Evolutionary conservation across 64 coral and sea anemone species (phyloP), one percentile per base, ranked within the genome.

Genomic region (Montipora cactus): DNA sequence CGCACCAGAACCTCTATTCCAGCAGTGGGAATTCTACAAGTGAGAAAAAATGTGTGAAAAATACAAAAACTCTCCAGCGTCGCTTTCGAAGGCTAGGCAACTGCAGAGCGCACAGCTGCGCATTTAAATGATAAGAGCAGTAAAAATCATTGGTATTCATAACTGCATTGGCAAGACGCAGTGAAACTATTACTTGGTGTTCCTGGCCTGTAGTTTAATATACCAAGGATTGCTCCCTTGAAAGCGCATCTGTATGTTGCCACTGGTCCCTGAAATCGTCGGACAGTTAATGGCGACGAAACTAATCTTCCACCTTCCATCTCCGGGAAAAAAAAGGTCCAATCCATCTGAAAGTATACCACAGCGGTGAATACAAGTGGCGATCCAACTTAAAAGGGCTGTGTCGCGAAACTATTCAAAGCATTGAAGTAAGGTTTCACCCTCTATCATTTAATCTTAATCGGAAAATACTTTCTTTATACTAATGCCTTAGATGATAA

Each of bases 211-310:
- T 70, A 96, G 48, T 49, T 96, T 96, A 49, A 93, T 96, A 62
- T 90, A 96, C 58, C 79, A 96, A 44, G 87, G 49, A 7, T 89
- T 87, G 71, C 95, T 96, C 48, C 95, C 91, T 14, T 92, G 89
- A 59, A 96, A 93, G 48, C 87, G 83, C 57, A 96, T 53, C 74
- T 88, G 80, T 4, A 96, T 84, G 15, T 96, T 96, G 4, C 91
- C 91, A 74, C 77, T 50, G 12, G 7, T 87, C 19, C 95, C 95
- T 59, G 70, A 22, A 6, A 96, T 25, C 37, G 50, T 96, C 20
- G 95, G 95, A 21, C 95, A 96, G 49, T 96, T 80, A 44, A 96
- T 90, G 46, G 95, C 95, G n/a, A 84, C 81, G 16, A 90, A 93
- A 59, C 3, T 72, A 3, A 96, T 93, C 45, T 90, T 88, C 95